phyloP scores from a whole-genome alignment of 2,888 invertebrate genomes.

The Rotaria magnacalcarata region DNA sequence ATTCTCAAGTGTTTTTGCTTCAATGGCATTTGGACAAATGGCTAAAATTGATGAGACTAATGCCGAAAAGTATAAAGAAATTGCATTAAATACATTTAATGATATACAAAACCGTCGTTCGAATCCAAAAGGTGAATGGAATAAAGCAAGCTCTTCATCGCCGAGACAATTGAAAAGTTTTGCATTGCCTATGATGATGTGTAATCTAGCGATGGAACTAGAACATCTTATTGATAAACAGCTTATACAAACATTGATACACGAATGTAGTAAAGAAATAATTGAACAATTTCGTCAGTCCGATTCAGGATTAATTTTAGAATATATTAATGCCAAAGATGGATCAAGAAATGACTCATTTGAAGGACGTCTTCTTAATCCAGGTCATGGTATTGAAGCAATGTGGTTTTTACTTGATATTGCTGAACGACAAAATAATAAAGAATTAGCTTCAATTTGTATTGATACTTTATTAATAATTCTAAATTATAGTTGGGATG shows the following conservation, averaged over 20 bases:
- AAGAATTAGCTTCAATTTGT: slow-evolving; percentile 8
- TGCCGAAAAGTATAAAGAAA: slow-evolving; percentile 7
- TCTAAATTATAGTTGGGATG: slow-evolving; percentile 30
- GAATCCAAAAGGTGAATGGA: slow-evolving; percentile 21
- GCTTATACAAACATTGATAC: not conserved
- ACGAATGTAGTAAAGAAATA: slow-evolving; percentile 20
- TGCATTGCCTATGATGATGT: slow-evolving; percentile 27
- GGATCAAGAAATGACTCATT: slow-evolving; percentile 20
- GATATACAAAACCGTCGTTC: slow-evolving; percentile 26
- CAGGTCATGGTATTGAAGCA: slow-evolving; percentile 14
- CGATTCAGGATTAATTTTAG: not conserved
- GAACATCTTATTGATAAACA: slow-evolving; percentile 35
- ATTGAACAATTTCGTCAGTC: not conserved
- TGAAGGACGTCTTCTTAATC: slow-evolving; percentile 12
- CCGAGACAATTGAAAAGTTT: slow-evolving; percentile 25
- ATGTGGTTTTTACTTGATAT: slow-evolving; percentile 34
- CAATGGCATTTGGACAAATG: slow-evolving; percentile 35
- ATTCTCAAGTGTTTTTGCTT: slow-evolving; percentile 30
- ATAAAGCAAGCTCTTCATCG: slow-evolving; percentile 9
- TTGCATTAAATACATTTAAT: slow-evolving; percentile 26
- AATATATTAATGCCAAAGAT: slow-evolving; percentile 20
- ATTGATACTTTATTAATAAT: slow-evolving; percentile 25
- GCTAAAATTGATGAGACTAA: not conserved
- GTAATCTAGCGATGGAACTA: slow-evolving; percentile 25
- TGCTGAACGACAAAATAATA: slow-evolving; percentile 33